phyloP scores from a whole-genome alignment of 2,888 invertebrate species.

The Microdon myrmicae region DNA sequence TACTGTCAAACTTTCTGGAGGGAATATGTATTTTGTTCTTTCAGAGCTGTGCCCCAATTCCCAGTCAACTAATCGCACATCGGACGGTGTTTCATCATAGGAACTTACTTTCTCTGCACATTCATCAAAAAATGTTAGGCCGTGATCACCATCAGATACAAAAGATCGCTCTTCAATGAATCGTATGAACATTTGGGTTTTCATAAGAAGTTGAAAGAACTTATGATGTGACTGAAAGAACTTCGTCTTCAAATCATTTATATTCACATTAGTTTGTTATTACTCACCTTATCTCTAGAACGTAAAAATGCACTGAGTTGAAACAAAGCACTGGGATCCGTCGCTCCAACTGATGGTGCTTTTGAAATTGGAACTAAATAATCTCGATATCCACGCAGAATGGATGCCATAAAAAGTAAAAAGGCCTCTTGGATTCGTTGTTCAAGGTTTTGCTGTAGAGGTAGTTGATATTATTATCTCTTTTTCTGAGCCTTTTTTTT shows the following conservation, averaged over 20 bases:
- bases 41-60: conserved; percentile 85
- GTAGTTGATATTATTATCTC: not conserved
- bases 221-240: conserved; percentile 76
- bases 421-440: conserved; percentile 97
- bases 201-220: conserved; percentile 89
- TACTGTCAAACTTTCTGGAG: conserved; percentile 77
- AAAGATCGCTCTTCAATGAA: conserved; percentile 99
- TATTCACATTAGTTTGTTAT: too few relatives aligned
- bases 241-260: too few relatives aligned
- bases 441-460: conserved; percentile 80
- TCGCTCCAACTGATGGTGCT: conserved; percentile 92
- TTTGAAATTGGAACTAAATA: conserved; percentile 92
- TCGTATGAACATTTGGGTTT: conserved; percentile 96
- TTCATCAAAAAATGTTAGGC: conserved; percentile 96
- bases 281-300: conserved; percentile 82
- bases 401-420: conserved; percentile 91
- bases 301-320: conserved; percentile 90
- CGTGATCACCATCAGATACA: conserved; percentile 97
- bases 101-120: conserved; percentile 83
- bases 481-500: not conserved
- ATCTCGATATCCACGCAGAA: conserved; percentile 88
- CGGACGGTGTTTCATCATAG: conserved; percentile 69
- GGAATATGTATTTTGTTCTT: conserved; percentile 92
- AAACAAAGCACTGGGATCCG: conserved; percentile 94
- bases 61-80: conserved; percentile 80